Evolutionary conservation across 1,140 invertebrate species (phyloP).

Genomic region (Cydia amplana): DNA sequence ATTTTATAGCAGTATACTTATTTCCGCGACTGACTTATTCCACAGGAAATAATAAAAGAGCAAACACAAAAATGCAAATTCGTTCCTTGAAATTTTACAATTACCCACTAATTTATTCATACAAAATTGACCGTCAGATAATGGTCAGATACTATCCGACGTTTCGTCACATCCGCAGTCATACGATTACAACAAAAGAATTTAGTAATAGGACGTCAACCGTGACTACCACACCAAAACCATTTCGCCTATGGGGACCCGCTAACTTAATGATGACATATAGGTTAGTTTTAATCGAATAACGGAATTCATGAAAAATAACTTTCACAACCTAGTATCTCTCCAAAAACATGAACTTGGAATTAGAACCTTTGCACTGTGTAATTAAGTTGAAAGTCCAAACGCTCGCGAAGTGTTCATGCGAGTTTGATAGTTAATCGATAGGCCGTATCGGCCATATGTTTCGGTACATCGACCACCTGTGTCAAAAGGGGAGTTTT

Average conservation of each 20-base stretch:
- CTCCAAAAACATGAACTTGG: neutral
- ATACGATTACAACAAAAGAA: conserved; percentile 15
- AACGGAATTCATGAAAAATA: conserved; percentile 20
- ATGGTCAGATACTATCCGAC: neutral
- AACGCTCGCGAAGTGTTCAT: neutral
- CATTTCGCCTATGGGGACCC: conserved; percentile 1
- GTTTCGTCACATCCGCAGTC: conserved; percentile 43
- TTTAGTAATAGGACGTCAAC: conserved; percentile 24
- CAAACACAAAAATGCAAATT: neutral
- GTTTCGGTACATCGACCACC: conserved; percentile 27
- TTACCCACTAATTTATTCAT: conserved; percentile 11
- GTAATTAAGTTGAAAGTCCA: neutral
- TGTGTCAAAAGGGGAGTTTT: conserved; percentile 32
- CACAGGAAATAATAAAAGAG: conserved; percentile 7
- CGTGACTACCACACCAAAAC: conserved; percentile 24
- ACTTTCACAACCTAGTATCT: neutral
- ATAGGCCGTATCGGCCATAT: conserved; percentile 11
- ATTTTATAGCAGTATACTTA: neutral
- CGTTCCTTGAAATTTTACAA: conserved; percentile 17
- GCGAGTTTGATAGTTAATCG: neutral
- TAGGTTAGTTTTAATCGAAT: conserved; percentile 10
- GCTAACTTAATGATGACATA: conserved; percentile 22
- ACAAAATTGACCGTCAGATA: conserved; percentile 21
- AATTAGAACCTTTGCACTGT: neutral
- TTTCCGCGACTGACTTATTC: neutral